Evolutionary conservation across 37 sponge, comb jelly and placozoan species (phyloP).

Genomic region (Tethya wilhelma): DNA sequence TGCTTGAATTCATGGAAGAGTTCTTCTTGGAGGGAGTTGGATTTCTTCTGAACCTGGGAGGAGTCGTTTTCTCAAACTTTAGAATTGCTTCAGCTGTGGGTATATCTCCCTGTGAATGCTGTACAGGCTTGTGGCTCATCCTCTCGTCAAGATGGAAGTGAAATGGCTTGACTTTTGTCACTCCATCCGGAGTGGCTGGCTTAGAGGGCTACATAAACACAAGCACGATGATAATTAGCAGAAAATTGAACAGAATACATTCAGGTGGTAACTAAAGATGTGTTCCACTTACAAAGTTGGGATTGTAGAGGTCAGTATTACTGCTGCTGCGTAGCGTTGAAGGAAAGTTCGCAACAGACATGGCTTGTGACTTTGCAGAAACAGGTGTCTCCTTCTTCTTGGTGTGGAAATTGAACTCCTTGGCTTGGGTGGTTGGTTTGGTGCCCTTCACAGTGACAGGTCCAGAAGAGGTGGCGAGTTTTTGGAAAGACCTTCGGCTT

Average conservation of each 20-base stretch:
- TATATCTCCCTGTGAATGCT: background rate
- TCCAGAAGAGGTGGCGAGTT: slow-evolving; percentile 27
- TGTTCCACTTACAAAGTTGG: slow-evolving; percentile 11
- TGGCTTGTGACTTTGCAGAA: background rate
- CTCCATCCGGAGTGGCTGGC: slow-evolving; percentile 18
- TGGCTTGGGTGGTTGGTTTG: slow-evolving; percentile 47
- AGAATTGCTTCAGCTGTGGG: slow-evolving; percentile 53
- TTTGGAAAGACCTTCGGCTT: slow-evolving; percentile 58
- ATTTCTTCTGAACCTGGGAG: slow-evolving; percentile 54
- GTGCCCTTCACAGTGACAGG: slow-evolving; percentile 25
- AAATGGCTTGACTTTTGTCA: slow-evolving; percentile 65
- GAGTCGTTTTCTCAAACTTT: slow-evolving; percentile 66
- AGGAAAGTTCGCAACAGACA: slow-evolving; percentile 11
- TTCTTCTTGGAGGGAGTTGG: background rate
- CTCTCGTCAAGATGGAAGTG: slow-evolving; percentile 39
- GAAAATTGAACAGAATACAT: too few relatives aligned
- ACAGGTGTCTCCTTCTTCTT: background rate
- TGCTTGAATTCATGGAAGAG: background rate
- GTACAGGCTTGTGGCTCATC: background rate
- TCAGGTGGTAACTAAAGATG: too few relatives aligned
- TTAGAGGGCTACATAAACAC: background rate
- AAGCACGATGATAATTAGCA: too few relatives aligned
- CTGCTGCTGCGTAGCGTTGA: slow-evolving; percentile 27
- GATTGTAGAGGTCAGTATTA: slow-evolving; percentile 9
- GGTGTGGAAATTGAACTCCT: slow-evolving; percentile 61